Conservation (phyloP, 1,140 invertebrate species). For the Psix sp. region DNA sequence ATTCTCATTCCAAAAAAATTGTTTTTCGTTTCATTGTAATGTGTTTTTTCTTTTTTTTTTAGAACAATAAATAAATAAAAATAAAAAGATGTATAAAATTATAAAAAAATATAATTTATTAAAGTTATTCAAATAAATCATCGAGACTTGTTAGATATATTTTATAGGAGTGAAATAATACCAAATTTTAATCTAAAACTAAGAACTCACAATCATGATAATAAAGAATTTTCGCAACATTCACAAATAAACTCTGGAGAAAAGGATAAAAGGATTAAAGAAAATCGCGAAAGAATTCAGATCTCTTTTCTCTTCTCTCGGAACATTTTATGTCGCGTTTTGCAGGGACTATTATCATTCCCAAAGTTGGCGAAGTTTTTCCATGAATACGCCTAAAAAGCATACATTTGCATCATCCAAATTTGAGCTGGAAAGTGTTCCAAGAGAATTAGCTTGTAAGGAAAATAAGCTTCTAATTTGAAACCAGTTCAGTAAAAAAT, state of each 20-base stretch:
- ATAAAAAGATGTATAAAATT: no score
- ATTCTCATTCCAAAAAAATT: no score
- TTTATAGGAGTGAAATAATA: no score
- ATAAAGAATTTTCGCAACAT: background rate
- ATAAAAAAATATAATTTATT: no score
- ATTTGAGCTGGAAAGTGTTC: background rate
- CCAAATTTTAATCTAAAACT: no score
- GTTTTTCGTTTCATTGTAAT: no score
- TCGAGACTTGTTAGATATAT: no score
- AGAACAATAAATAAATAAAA: no score
- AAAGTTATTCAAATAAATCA: no score
- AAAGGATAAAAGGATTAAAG: conserved; percentile 2
- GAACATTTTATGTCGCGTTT: conserved; percentile 9
- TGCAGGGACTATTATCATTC: conserved; percentile 3
- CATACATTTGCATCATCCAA: conserved; percentile 6
- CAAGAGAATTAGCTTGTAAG: background rate
- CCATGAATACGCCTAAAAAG: background rate
- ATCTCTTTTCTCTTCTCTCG: conserved; percentile 4
- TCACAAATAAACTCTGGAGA: background rate
- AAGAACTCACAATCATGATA: background rate
- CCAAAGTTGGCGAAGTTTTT: conserved; percentile 7
- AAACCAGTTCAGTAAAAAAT: background rate
- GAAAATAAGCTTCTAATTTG: conserved; percentile 2
- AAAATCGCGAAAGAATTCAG: background rate
- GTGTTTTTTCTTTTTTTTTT: no score